These are phyloP conservation scores for Melanotaenia trifasciata DNA, from an alignment of 2,797 vertebrate species.

Conservation along the genomic window DNA sequence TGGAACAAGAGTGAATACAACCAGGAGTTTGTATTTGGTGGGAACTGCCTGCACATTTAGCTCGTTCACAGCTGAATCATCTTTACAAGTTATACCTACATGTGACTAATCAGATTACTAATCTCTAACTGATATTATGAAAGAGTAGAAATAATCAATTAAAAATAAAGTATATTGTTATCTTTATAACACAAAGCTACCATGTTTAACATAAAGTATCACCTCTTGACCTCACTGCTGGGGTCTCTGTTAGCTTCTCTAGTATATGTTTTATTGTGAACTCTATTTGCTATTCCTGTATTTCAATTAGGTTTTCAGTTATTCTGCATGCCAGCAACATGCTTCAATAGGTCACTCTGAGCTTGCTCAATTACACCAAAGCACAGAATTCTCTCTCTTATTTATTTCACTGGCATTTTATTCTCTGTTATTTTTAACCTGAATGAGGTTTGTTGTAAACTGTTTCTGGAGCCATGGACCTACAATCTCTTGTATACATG, in stretches of 20 bases:
- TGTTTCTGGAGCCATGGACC: neutral
- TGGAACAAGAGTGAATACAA: no score
- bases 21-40: no score
- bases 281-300: conserved; percentile 28
- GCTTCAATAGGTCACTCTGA: conserved; percentile 30
- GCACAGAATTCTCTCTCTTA: neutral
- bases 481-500: neutral
- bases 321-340: conserved; percentile 20
- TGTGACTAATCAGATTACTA: no score
- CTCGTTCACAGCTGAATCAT: no score
- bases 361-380: conserved; percentile 16
- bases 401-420: no score
- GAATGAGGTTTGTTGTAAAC: neutral
- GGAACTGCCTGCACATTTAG: no score
- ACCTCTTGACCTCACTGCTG: neutral
- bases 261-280: neutral
- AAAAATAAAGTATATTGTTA: neutral
- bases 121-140: no score
- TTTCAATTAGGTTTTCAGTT: conserved; percentile 42
- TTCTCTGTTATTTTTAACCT: neutral
- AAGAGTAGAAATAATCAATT: no score
- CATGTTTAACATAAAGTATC: neutral
- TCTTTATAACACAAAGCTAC: neutral
- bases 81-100: no score
- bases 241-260: neutral